Conservation (phyloP, 1,140 invertebrate species). For the Euwallacea fornicatus region DNA sequence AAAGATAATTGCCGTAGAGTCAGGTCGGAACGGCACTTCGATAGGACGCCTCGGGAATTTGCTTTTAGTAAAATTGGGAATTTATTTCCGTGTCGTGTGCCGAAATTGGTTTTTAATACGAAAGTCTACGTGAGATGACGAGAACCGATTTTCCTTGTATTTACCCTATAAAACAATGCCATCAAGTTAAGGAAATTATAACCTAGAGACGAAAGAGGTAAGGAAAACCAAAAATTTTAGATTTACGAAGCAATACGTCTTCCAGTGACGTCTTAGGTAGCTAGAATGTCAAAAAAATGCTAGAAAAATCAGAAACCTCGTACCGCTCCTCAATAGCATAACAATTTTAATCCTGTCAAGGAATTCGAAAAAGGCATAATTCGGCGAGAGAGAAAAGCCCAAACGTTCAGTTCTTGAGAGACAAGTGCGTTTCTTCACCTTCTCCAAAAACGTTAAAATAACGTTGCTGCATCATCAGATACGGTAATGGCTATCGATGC, state of each 20-base stretch:
- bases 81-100: conserved; percentile 6
- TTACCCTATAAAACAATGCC: too few species aligned
- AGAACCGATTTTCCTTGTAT: too few species aligned
- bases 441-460: too few species aligned
- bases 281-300: conserved; percentile 22
- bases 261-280: conserved; percentile 18
- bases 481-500: conserved; percentile 44
- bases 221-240: too few species aligned
- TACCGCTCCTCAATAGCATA: conserved; percentile 43
- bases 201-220: too few species aligned
- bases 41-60: too few species aligned
- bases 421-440: too few species aligned
- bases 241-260: too few species aligned
- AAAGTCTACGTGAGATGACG: not conserved
- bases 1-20: not conserved
- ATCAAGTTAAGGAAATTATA: too few species aligned
- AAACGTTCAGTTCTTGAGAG: too few species aligned
- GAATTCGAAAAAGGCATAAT: conserved; percentile 44
- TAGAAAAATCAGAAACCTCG: conserved; percentile 30
- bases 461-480: conserved; percentile 22
- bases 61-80: conserved; percentile 21
- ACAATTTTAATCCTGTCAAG: conserved; percentile 30
- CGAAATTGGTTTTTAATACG: conserved; percentile 18
- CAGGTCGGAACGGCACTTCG: not conserved
- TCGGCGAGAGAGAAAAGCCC: conserved; percentile 36